Conservation (phyloP, 2,113 vertebrate species). For the Nothobranchius kuhntae region DNA sequence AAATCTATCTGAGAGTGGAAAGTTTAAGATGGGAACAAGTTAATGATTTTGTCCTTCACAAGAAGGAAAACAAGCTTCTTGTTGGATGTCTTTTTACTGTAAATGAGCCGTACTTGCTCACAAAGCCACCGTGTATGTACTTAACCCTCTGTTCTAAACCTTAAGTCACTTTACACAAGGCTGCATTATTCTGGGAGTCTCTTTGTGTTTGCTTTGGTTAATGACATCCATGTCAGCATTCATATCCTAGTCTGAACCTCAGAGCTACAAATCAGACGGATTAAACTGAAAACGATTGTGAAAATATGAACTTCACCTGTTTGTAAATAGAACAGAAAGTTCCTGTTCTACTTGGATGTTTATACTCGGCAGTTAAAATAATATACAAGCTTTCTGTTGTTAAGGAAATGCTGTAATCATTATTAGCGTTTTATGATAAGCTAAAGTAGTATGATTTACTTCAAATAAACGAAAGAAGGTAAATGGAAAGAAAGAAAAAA, state of each 20-base stretch:
- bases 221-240: constrained; percentile 27
- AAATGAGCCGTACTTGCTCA: constrained; percentile 31
- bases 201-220: constrained; percentile 26
- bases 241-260: constrained; percentile 37
- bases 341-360: too few species aligned
- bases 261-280: constrained; percentile 34
- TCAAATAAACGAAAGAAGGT: too few species aligned
- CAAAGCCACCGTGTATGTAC: constrained; percentile 36
- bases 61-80: not conserved
- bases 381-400: too few species aligned
- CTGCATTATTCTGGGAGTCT: constrained; percentile 31
- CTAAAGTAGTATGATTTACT: too few species aligned
- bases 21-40: not conserved
- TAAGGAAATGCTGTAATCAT: too few species aligned
- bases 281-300: constrained; percentile 32
- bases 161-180: constrained; percentile 29
- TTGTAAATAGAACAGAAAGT: constrained; percentile 19
- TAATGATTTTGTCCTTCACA: not conserved
- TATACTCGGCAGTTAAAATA: too few species aligned
- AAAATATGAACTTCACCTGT: constrained; percentile 32
- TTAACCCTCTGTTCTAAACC: constrained; percentile 29
- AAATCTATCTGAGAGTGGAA: not conserved
- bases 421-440: too few species aligned
- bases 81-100: constrained; percentile 25
- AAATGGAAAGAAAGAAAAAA: too few species aligned